Conservation (phyloP, 2,888 invertebrate genomes). For the Polydrusus tereticollis region DNA sequence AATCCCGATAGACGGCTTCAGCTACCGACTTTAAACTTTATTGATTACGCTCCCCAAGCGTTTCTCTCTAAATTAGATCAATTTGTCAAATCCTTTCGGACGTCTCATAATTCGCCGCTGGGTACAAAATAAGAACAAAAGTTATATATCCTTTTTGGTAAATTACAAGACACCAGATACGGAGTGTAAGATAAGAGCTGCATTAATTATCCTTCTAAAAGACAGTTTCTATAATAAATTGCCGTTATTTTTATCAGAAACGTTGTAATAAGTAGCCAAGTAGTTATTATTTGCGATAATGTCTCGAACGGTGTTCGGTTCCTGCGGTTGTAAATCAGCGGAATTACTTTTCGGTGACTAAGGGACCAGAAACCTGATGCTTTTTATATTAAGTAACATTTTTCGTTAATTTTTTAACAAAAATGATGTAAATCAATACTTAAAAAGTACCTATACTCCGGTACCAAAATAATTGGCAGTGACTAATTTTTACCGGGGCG, state of each 20-base stretch:
- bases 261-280: conserved; percentile 40
- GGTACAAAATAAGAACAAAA: conserved; percentile 55
- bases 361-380: no score
- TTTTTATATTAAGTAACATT: no score
- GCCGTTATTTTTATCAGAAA: conserved; percentile 46
- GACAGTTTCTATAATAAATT: conserved; percentile 48
- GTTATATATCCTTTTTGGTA: conserved; percentile 55
- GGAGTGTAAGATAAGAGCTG: conserved; percentile 50
- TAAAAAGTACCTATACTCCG: no score
- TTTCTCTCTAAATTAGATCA: conserved; percentile 58
- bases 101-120: conserved; percentile 58
- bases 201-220: conserved; percentile 52
- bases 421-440: no score
- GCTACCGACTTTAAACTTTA: conserved; percentile 34
- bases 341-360: conserved; percentile 33
- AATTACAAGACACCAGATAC: conserved; percentile 57
- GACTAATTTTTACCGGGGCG: no score
- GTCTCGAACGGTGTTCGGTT: conserved; percentile 43
- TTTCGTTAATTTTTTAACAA: no score
- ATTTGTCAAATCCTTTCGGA: conserved; percentile 59
- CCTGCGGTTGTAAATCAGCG: conserved; percentile 37
- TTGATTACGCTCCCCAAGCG: conserved; percentile 32
- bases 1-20: conserved; percentile 7
- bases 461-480: no score
- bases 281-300: conserved; percentile 46